Conservation (phyloP, 2,888 invertebrate genomes). For the Catocala fraxini region DNA sequence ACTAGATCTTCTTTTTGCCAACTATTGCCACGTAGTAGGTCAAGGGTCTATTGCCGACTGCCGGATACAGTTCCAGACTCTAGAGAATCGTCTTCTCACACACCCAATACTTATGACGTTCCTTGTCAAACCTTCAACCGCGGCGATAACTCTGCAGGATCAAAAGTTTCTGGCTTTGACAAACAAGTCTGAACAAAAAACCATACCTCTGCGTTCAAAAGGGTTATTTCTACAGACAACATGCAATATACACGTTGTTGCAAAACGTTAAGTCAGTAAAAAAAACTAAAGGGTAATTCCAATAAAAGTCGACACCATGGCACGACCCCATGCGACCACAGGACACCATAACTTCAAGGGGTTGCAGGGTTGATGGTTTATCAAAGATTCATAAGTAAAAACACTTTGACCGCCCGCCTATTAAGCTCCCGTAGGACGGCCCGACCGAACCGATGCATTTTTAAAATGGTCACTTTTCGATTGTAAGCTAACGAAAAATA, state of each 20-base stretch:
- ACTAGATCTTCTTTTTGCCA: too few relatives aligned
- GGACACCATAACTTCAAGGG: constrained; percentile 59
- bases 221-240: too few relatives aligned
- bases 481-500: constrained; percentile 43
- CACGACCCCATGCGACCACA: constrained; percentile 43
- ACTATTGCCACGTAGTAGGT: too few relatives aligned
- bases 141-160: too few relatives aligned
- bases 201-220: not conserved
- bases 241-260: constrained; percentile 30
- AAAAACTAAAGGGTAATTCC: constrained; percentile 48
- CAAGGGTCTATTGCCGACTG: too few relatives aligned
- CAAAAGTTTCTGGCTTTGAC: too few relatives aligned
- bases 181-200: too few relatives aligned
- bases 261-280: constrained; percentile 39
- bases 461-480: constrained; percentile 66
- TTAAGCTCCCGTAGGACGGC: constrained; percentile 57
- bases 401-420: constrained; percentile 76
- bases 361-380: constrained; percentile 73
- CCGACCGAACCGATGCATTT: constrained; percentile 68
- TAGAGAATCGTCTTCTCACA: too few relatives aligned
- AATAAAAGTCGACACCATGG: constrained; percentile 56
- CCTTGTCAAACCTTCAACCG: too few relatives aligned
- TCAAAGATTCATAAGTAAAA: constrained; percentile 81
- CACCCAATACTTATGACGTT: too few relatives aligned
- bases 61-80: too few relatives aligned